These are phyloP conservation scores for Sycophila texana DNA, from an alignment of 2,888 invertebrate species.

Conservation along the genomic window DNA sequence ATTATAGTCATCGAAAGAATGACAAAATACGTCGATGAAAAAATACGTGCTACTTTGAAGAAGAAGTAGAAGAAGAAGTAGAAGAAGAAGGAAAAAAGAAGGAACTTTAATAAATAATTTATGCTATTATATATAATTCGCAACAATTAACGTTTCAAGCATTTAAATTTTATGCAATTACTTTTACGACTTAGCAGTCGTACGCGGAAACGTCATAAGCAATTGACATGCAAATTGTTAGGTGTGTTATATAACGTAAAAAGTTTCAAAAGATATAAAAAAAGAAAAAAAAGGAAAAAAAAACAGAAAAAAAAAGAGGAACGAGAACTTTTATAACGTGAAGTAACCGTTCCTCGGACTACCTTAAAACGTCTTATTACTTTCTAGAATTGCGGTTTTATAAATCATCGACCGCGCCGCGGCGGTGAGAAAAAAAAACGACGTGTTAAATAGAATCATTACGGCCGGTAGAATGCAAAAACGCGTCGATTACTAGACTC, in stretches of 20 bases:
- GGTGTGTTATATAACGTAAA: conserved; percentile 10
- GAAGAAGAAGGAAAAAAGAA: neutral
- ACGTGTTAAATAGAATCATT: conserved; percentile 13
- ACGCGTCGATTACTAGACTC: conserved; percentile 1
- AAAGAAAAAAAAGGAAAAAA: neutral
- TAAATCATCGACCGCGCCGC: neutral
- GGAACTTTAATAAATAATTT: conserved; percentile 33
- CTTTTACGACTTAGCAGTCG: conserved; percentile 33
- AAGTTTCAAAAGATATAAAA: conserved; percentile 1
- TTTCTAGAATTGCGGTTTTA: conserved; percentile 20
- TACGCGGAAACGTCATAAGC: conserved; percentile 24
- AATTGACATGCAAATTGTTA: conserved; percentile 43
- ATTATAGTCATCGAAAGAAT: conserved; percentile 46
- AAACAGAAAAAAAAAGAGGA: neutral
- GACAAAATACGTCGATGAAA: conserved; percentile 38
- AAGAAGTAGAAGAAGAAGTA: neutral
- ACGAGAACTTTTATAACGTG: conserved; percentile 16
- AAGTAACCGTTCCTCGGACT: conserved; percentile 3
- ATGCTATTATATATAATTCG: conserved; percentile 44
- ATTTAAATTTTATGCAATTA: conserved; percentile 45
- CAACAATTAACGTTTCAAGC: conserved; percentile 43
- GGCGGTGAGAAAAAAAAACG: neutral
- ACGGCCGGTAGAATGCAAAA: neutral
- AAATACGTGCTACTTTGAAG: conserved; percentile 19
- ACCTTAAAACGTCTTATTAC: conserved; percentile 13